Evolutionary conservation across 2,797 vertebrate genomes (phyloP).

Genomic region (Bufotes viridis): DNA sequence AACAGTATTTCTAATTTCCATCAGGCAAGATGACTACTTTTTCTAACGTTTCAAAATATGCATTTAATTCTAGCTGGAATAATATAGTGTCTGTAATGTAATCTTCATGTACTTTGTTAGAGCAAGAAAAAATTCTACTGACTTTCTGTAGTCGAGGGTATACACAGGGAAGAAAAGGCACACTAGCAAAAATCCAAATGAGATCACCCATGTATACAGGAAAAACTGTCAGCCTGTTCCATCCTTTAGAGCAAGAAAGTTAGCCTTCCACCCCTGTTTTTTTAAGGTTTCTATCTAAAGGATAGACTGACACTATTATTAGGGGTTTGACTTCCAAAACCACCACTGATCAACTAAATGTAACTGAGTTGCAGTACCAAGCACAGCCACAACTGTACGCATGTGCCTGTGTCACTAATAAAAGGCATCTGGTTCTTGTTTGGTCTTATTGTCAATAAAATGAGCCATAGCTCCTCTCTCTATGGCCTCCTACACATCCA

Average conservation of each 20-base stretch:
- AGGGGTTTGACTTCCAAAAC: too few relatives aligned
- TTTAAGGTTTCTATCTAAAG: background rate
- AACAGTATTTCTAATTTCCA: slow-evolving; percentile 15
- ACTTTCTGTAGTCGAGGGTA: background rate
- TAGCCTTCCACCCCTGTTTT: background rate
- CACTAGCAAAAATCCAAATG: background rate
- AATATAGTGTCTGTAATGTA: slow-evolving; percentile 9
- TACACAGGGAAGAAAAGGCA: background rate
- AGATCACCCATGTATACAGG: background rate
- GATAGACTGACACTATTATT: too few relatives aligned
- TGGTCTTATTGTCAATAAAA: background rate
- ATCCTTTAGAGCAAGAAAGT: background rate
- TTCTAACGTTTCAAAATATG: slow-evolving; percentile 28
- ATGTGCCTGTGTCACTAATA: background rate
- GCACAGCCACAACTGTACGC: too few relatives aligned
- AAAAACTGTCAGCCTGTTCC: background rate
- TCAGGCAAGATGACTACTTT: slow-evolving; percentile 34
- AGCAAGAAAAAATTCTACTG: background rate
- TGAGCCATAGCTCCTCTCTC: background rate
- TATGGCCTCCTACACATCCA: background rate
- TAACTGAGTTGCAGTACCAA: too few relatives aligned
- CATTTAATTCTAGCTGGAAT: slow-evolving; percentile 42
- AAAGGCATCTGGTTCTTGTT: background rate
- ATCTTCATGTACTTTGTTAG: background rate
- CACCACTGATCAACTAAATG: too few relatives aligned